Conservation (phyloP, 1,140 invertebrate species). For the Tetramorium parvispinum region DNA sequence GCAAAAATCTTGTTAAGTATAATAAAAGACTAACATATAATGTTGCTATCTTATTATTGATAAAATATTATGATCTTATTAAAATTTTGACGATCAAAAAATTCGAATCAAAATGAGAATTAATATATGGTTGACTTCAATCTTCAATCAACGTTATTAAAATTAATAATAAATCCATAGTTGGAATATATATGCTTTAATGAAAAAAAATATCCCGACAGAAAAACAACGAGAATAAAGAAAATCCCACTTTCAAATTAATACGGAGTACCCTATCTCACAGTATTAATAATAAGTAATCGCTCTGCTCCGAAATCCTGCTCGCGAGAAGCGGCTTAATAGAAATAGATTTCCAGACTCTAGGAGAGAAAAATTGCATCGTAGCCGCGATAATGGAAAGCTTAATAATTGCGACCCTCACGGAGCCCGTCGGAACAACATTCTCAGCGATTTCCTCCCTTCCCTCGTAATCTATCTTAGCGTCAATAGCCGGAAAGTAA, state of each 20-base stretch:
- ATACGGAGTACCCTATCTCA: not conserved
- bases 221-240: not conserved
- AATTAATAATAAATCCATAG: not conserved
- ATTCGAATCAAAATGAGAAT: not conserved
- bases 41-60: too few relatives aligned
- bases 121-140: not conserved
- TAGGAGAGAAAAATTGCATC: constrained; percentile 64
- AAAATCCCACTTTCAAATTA: not conserved
- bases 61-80: not conserved
- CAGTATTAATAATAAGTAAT: constrained; percentile 53
- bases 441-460: constrained; percentile 52
- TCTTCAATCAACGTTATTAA: not conserved
- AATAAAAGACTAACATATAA: not conserved
- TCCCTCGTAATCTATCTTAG: constrained; percentile 43
- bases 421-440: constrained; percentile 9
- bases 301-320: not conserved
- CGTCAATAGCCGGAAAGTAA: constrained; percentile 64
- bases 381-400: constrained; percentile 55
- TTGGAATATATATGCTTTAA: not conserved
- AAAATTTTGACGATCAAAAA: not conserved
- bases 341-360: constrained; percentile 62
- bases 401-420: constrained; percentile 61
- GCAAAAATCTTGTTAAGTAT: not conserved
- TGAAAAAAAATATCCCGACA: not conserved
- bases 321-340: constrained; percentile 37